Evolutionary conservation across 2,113 vertebrate genomes (phyloP), one percentile per base, ranked within the genome.

Genomic region (Aldabrachelys gigantea): DNA sequence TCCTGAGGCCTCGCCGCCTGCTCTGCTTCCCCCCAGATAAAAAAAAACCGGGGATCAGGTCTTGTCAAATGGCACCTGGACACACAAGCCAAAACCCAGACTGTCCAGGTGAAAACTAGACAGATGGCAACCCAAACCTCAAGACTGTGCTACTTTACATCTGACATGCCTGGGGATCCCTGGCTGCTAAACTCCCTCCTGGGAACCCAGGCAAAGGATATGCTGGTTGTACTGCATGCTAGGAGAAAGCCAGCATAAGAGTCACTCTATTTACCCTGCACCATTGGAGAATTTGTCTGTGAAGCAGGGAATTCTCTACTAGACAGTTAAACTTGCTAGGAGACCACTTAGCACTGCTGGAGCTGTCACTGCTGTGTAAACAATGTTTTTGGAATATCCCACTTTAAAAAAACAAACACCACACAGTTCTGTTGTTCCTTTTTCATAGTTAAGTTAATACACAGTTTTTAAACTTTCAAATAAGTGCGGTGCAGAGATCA

Each of bases 401-500:
- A 69, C 52, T n/a, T 56, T 9, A 69, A 65, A 17, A 65, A 65
- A 65, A 65, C 57, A 21, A 25, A 53, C 8, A 47, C 81, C n/a
- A 89, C 79, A 22, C 57, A 12, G 0, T 57, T 81, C 78, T 41
- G 8, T 83, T 82, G 50, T 57, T 78, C 47, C 27, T 80, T 35
- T 80, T 35, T 24, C 0, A 0, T 21, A 38, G 7, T 72, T 3
- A 49, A 44, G 7, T 72, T 3, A 49, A 84, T 88, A 84, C 12
- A 10, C 17, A 69, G 7, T 2, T 21, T 1, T 56, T 31, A 72
- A 76, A 21, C 38, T 27, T 13, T 78, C 10, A 78, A 8, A 78
- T 41, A 47, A 25, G 29, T 54, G 75, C 0, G 29, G 16, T 29
- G 89, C 0, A 27, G 35, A 88, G 89, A 2, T 41, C 19, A 82